Percentiles rank a stretch among this genome's conserved stretches.
Conservation (phyloP, 1,140 invertebrate genomes). For the Arion vulgaris region DNA sequence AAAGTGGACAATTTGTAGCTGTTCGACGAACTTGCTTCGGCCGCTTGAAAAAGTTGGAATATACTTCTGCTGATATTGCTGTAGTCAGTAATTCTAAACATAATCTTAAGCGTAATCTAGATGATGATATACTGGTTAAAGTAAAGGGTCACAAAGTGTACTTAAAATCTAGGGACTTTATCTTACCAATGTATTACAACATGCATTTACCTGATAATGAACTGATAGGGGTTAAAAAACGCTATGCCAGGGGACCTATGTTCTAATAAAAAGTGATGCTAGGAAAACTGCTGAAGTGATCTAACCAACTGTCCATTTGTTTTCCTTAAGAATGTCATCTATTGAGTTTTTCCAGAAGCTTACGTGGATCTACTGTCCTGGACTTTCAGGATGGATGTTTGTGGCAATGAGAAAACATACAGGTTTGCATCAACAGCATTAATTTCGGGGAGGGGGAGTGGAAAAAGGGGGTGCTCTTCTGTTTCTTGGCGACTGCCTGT, state of each 20-base stretch:
- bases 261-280: background rate
- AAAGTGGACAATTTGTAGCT: conserved; percentile 16
- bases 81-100: background rate
- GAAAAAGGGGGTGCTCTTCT: too few species aligned
- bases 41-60: background rate
- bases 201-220: conserved; percentile 14
- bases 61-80: conserved; percentile 9
- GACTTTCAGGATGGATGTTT: too few species aligned
- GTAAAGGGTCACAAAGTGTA: background rate
- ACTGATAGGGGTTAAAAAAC: background rate
- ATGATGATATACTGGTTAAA: background rate
- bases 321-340: too few species aligned
- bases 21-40: conserved; percentile 9
- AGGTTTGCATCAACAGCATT: too few species aligned
- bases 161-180: background rate
- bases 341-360: too few species aligned
- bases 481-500: too few species aligned
- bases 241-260: background rate
- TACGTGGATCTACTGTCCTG: too few species aligned
- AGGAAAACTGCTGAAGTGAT: too few species aligned
- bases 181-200: conserved; percentile 10
- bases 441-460: too few species aligned
- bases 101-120: background rate
- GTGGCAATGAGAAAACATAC: too few species aligned
- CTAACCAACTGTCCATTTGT: too few species aligned